Evolutionary conservation across 2,113 vertebrate genomes (phyloP).

Genomic region (Platysteira castanea): DNA sequence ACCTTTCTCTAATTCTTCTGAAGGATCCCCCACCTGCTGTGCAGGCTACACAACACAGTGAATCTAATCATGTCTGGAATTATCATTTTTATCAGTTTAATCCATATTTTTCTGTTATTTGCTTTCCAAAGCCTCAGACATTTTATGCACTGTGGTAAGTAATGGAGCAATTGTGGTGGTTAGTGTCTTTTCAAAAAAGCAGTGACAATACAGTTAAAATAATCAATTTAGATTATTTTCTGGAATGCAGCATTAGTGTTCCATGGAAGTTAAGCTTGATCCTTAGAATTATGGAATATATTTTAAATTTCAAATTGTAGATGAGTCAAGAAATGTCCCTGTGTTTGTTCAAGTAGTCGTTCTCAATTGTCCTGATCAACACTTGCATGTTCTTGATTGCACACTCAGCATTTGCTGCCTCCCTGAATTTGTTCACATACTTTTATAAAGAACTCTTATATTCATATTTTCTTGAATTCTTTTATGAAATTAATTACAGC

Average conservation of each 20-base stretch:
- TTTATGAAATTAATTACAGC: background rate
- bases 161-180: slow-evolving; percentile 57
- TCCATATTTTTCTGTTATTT: slow-evolving; percentile 73
- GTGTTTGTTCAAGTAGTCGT: background rate
- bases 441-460: background rate
- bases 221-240: slow-evolving; percentile 65
- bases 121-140: slow-evolving; percentile 52
- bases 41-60: slow-evolving; percentile 66
- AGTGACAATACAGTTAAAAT: slow-evolving; percentile 57
- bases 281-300: slow-evolving; percentile 30
- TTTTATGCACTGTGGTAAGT: slow-evolving; percentile 44
- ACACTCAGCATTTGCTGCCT: background rate
- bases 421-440: background rate
- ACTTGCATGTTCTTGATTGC: background rate
- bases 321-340: background rate
- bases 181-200: slow-evolving; percentile 4
- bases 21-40: slow-evolving; percentile 75
- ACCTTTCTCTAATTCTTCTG: slow-evolving; percentile 77
- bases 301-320: slow-evolving; percentile 12
- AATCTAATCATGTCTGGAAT: slow-evolving; percentile 77
- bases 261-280: slow-evolving; percentile 20
- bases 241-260: slow-evolving; percentile 43
- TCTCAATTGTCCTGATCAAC: background rate
- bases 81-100: slow-evolving; percentile 75
- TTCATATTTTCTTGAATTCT: background rate